Percentiles rank a stretch among this genome's conserved stretches.
Conservation (phyloP, 1,140 invertebrate genomes). For the Phenacoccus solenopsis region DNA sequence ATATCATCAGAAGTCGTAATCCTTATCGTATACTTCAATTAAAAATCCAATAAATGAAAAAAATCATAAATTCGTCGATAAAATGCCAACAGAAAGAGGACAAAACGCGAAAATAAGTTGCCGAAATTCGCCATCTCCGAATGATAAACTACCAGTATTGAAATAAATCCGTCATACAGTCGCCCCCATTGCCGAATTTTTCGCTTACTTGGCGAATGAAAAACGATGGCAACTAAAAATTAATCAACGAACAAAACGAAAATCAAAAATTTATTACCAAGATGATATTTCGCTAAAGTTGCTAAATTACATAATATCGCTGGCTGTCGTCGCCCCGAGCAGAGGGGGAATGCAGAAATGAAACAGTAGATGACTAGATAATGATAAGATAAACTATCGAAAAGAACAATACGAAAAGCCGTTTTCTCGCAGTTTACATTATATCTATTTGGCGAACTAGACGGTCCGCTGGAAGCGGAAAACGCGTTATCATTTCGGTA, state of each 20-base stretch:
- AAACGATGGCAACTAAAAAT: neutral
- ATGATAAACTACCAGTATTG: too few relatives aligned
- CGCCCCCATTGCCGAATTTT: too few relatives aligned
- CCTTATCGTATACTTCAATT: too few relatives aligned
- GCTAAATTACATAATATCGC: neutral
- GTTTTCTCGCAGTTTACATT: conserved; percentile 16
- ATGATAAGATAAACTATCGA: neutral
- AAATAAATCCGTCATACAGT: too few relatives aligned
- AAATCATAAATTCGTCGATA: too few relatives aligned
- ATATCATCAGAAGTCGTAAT: too few relatives aligned
- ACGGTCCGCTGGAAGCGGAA: neutral
- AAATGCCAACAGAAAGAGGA: too few relatives aligned
- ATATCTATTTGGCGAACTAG: conserved; percentile 5
- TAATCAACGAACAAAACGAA: neutral
- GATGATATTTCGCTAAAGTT: neutral
- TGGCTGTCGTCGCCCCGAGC: neutral
- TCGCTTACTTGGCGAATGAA: neutral
- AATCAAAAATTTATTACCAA: neutral
- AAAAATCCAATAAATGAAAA: too few relatives aligned
- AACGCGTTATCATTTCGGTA: neutral
- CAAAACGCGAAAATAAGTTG: too few relatives aligned
- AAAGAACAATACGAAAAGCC: neutral
- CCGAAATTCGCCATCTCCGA: too few relatives aligned
- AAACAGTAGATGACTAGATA: conserved; percentile 9
- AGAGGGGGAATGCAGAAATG: neutral